A percentile compares a stretch with the other conserved stretches of the same genome.
These are phyloP conservation scores for Drosophila sordidula DNA, from an alignment of 2,888 invertebrate genomes.

Conservation along the genomic window DNA sequence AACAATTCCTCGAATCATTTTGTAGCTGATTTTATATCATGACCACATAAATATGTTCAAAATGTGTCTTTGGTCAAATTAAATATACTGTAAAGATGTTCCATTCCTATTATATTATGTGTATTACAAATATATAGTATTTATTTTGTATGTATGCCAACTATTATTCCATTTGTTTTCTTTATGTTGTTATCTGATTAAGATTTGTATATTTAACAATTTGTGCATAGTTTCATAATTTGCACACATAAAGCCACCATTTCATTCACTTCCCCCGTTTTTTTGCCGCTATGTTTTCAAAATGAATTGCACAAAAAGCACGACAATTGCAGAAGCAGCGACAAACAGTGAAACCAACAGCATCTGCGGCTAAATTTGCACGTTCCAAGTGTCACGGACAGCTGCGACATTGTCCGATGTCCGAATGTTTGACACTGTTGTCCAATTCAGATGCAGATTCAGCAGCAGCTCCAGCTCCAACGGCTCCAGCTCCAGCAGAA, in stretches of 20 bases:
- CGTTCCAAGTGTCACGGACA: constrained; percentile 61
- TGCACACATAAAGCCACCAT: constrained; percentile 33
- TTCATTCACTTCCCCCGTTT: background rate
- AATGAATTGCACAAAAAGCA: constrained; percentile 58
- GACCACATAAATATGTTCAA: background rate
- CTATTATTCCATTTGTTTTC: background rate
- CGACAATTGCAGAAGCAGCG: constrained; percentile 18
- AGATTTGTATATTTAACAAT: constrained; percentile 7
- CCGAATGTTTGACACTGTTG: constrained; percentile 49
- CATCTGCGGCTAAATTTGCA: constrained; percentile 61
- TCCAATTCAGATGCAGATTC: constrained; percentile 29
- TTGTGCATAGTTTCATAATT: constrained; percentile 36
- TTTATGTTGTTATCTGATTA: no score
- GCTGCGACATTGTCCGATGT: constrained; percentile 36
- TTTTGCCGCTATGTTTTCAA: constrained; percentile 25
- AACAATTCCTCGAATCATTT: no score
- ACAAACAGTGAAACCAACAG: constrained; percentile 33
- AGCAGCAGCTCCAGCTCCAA: constrained; percentile 19
- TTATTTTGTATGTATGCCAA: background rate
- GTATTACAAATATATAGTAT: no score
- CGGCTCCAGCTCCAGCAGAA: background rate
- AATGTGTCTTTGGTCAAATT: background rate
- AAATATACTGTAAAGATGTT: background rate
- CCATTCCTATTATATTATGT: no score
- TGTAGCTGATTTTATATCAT: no score